Evolutionary conservation across 2,797 vertebrate genomes (phyloP).

Genomic region (Labroides dimidiatus): DNA sequence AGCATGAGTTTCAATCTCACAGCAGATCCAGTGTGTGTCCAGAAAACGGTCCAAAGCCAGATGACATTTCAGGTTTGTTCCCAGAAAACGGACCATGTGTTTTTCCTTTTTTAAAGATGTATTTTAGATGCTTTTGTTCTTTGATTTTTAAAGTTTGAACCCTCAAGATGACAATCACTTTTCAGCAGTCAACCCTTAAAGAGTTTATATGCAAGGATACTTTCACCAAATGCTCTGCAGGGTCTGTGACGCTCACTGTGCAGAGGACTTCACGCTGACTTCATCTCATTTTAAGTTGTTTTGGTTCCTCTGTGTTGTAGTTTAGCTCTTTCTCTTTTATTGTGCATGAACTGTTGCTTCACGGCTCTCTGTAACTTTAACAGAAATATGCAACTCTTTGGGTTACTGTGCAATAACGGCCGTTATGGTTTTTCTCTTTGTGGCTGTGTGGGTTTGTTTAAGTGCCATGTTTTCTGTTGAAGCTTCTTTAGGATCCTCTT

Average conservation of each 20-base stretch:
- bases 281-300: neutral
- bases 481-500: slow-evolving; percentile 2
- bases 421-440: slow-evolving; percentile 33
- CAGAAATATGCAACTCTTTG: slow-evolving; percentile 66
- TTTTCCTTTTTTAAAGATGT: neutral
- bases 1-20: slow-evolving; percentile 13
- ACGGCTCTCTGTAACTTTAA: slow-evolving; percentile 37
- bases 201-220: neutral
- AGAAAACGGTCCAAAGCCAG: slow-evolving; percentile 31
- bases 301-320: slow-evolving; percentile 34
- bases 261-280: slow-evolving; percentile 39
- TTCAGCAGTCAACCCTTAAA: neutral
- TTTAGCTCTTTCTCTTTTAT: slow-evolving; percentile 26
- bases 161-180: slow-evolving; percentile 35
- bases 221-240: slow-evolving; percentile 10
- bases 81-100: slow-evolving; percentile 12
- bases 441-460: slow-evolving; percentile 36
- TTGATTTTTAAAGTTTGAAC: slow-evolving; percentile 30
- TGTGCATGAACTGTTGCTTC: slow-evolving; percentile 57
- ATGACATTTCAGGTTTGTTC: slow-evolving; percentile 35
- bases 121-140: neutral
- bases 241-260: slow-evolving; percentile 51
- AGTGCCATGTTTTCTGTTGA: slow-evolving; percentile 50
- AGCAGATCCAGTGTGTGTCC: slow-evolving; percentile 1
- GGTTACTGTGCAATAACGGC: slow-evolving; percentile 63